Evolutionary conservation across 2,113 vertebrate genomes (phyloP).

Genomic region (pig (Sus scrofa)): T2T-Sscrofa CM000813.6:124378501-124379000

Average conservation of each 20-base stretch:
- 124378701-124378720: not conserved
- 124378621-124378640: too few species aligned
- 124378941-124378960: not conserved
- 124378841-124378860: not conserved
- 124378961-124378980: not conserved
- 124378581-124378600: not conserved
- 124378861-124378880: not conserved
- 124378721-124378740: constrained; percentile 15
- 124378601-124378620: too few species aligned
- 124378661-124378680: not conserved
- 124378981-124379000: not conserved
- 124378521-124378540: too few species aligned
- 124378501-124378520: too few species aligned
- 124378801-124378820: not conserved
- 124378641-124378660: too few species aligned
- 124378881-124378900: not conserved
- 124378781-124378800: not conserved
- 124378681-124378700: not conserved
- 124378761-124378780: not conserved
- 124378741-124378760: not conserved
- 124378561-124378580: not conserved
- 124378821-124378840: not conserved
- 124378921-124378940: not conserved
- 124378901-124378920: not conserved
- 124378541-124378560: too few species aligned